Evolutionary conservation across 2,113 vertebrate species (phyloP).

Genomic region (Peromyscus maniculatus): DNA sequence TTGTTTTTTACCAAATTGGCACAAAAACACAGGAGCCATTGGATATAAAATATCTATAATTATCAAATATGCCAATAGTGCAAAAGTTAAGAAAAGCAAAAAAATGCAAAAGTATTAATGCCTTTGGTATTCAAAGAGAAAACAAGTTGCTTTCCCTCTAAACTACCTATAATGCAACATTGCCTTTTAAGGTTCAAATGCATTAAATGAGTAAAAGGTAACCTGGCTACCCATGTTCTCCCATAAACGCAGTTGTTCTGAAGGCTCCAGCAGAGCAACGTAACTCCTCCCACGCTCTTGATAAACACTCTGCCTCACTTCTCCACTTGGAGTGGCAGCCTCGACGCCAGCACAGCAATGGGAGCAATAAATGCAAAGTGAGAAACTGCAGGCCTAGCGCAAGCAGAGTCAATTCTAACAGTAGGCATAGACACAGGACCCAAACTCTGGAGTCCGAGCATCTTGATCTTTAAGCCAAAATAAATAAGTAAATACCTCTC

Average conservation of each 20-base stretch:
- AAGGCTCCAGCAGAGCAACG: not conserved
- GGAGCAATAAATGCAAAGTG: not conserved
- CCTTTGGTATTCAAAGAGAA: constrained; percentile 43
- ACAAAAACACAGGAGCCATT: not conserved
- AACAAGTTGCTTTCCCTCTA: constrained; percentile 1
- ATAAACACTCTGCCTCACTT: not conserved
- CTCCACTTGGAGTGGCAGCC: not conserved
- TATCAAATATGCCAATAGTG: constrained; percentile 34
- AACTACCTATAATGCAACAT: not conserved
- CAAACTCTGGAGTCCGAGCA: not conserved
- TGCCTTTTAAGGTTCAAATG: constrained; percentile 52
- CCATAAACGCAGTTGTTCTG: not conserved
- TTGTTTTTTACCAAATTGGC: not conserved
- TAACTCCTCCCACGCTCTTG: not conserved
- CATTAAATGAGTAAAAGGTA: constrained; percentile 16
- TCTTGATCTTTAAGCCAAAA: not conserved
- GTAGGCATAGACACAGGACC: no score
- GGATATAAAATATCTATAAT: not conserved
- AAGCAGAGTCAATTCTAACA: not conserved
- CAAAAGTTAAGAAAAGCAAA: not conserved
- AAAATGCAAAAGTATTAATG: not conserved
- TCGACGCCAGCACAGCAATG: not conserved
- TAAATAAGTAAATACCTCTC: not conserved
- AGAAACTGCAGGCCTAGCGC: not conserved
- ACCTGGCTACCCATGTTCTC: not conserved